Percentiles rank a stretch among this genome's conserved stretches.
These are phyloP conservation scores for Zingel zingel DNA, from an alignment of 2,113 vertebrate genomes.

Conservation along the genomic window DNA sequence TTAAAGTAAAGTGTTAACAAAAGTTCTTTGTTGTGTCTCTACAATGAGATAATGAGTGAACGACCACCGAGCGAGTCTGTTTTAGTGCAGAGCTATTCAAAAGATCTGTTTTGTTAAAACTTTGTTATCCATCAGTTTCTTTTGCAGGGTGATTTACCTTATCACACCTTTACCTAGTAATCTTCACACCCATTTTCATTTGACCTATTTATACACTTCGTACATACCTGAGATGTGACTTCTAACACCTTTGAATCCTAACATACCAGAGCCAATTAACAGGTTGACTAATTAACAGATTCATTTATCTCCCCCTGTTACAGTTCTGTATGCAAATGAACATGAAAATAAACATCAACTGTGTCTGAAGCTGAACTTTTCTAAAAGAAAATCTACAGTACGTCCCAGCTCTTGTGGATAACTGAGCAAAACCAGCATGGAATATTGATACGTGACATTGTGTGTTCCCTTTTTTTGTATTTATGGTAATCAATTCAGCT, in stretches of 20 bases:
- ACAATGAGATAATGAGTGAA: too few relatives aligned
- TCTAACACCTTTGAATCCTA: conserved; percentile 29
- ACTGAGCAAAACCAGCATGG: background rate
- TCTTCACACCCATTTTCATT: conserved; percentile 7
- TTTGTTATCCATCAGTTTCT: background rate
- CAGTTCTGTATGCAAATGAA: background rate
- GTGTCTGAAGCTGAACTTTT: background rate
- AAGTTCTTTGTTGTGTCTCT: too few relatives aligned
- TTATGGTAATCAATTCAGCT: too few relatives aligned
- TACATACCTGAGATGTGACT: conserved; percentile 26
- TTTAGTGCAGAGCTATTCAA: background rate
- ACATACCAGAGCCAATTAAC: conserved; percentile 49
- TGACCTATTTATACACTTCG: conserved; percentile 18
- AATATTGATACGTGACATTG: background rate
- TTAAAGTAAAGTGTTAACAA: too few relatives aligned
- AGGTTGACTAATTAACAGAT: conserved; percentile 41
- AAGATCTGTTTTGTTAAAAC: background rate
- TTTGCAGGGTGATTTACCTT: background rate
- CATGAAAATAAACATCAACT: background rate
- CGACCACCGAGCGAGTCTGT: background rate
- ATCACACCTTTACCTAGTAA: background rate
- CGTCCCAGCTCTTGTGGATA: background rate
- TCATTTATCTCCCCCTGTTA: background rate
- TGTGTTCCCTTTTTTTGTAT: background rate
- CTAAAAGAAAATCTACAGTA: accelerated